These are phyloP conservation scores for Diogma glabrata DNA, from an alignment of 2,888 invertebrate species.

Conservation along the genomic window DNA sequence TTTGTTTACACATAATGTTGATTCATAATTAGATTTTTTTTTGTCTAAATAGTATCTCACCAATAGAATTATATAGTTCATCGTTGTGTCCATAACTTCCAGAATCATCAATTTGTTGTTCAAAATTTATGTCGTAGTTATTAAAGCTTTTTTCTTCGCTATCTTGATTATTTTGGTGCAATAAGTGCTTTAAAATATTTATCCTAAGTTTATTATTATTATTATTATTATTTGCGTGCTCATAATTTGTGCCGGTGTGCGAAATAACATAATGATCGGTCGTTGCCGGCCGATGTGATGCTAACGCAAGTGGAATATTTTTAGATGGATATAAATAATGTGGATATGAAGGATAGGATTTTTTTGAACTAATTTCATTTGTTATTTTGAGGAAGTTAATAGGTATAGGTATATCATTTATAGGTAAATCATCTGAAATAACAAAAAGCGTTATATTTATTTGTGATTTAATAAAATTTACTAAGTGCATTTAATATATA, in stretches of 20 bases:
- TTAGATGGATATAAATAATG: constrained; percentile 48
- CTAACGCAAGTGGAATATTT: constrained; percentile 35
- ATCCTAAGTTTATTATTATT: background rate
- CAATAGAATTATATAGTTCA: constrained; percentile 6
- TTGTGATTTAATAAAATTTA: background rate
- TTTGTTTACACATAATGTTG: too few species aligned
- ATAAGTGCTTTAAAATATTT: background rate
- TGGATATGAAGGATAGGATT: constrained; percentile 41
- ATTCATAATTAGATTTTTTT: too few species aligned
- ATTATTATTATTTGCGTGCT: constrained; percentile 17
- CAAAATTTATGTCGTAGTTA: background rate
- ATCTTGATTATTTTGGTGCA: background rate
- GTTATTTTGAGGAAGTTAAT: background rate
- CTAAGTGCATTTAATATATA: too few species aligned
- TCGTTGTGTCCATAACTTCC: constrained; percentile 4
- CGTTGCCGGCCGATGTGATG: constrained; percentile 38
- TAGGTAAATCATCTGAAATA: constrained; percentile 9
- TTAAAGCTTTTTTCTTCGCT: too few species aligned
- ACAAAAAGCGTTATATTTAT: too few species aligned
- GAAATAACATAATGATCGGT: constrained; percentile 22
- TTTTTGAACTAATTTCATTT: background rate
- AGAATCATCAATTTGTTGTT: constrained; percentile 3
- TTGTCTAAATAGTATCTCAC: too few species aligned
- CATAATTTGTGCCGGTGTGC: constrained; percentile 16
- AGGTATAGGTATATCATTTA: constrained; percentile 7